These are phyloP conservation scores for Acrocephalus scirpaceus DNA, from an alignment of 2,797 vertebrate species.

Conservation along the genomic window DNA sequence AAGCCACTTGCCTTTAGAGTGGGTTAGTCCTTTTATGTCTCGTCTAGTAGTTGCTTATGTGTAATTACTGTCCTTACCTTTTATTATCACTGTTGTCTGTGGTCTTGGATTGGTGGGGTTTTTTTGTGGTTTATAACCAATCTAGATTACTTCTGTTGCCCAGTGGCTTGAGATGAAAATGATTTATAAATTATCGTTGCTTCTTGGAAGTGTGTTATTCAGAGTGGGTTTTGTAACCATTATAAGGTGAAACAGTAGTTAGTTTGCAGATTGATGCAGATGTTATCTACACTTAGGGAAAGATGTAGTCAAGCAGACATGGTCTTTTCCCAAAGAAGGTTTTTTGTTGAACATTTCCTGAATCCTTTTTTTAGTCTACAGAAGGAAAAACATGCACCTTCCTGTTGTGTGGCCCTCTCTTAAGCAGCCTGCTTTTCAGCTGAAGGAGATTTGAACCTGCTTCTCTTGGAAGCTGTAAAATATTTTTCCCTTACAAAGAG, in stretches of 20 bases:
- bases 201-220: neutral
- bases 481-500: neutral
- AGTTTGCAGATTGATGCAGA: neutral
- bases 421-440: neutral
- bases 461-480: neutral
- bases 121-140: neutral
- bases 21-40: conserved; percentile 83
- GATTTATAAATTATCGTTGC: neutral
- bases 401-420: neutral
- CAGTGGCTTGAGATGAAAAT: neutral
- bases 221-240: neutral
- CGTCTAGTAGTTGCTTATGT: conserved; percentile 15
- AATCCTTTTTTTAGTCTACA: neutral
- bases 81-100: neutral
- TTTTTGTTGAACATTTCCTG: neutral
- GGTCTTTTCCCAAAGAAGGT: neutral
- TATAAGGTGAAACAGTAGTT: neutral
- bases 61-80: neutral
- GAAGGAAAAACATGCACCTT: fast-evolving
- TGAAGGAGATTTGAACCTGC: neutral
- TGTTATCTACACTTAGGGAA: neutral
- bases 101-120: neutral
- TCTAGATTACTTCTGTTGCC: neutral
- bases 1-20: conserved; percentile 94
- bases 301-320: neutral